Conservation (phyloP, 2,888 invertebrate genomes). For the Oscheius sp. region DNA sequence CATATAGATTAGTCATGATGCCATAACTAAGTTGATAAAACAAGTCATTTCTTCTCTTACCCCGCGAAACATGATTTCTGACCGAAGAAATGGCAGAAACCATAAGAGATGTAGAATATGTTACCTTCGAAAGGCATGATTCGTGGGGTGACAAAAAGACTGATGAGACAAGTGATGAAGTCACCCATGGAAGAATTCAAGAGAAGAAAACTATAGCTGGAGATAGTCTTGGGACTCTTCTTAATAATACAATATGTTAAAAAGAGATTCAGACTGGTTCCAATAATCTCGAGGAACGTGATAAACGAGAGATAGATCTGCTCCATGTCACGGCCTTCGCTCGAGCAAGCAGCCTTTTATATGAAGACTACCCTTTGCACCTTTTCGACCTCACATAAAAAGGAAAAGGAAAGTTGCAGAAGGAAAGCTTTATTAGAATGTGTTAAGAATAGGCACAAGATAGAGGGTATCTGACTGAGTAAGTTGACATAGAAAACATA, state of each 20-base stretch:
- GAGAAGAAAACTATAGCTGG: neutral
- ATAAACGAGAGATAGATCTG: neutral
- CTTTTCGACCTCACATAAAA: too few relatives aligned
- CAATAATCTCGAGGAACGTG: neutral
- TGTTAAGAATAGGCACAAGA: slow-evolving; percentile 9
- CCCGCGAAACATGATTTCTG: neutral
- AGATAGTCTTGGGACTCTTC: neutral
- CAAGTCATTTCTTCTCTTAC: neutral
- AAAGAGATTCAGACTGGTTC: neutral
- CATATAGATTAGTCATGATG: neutral
- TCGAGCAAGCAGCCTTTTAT: too few relatives aligned
- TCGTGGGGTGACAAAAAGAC: neutral
- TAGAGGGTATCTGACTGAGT: slow-evolving; percentile 2
- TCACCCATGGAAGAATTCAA: neutral
- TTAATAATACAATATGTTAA: slow-evolving; percentile 8
- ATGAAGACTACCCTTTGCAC: neutral
- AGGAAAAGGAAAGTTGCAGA: neutral
- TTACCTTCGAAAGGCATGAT: neutral
- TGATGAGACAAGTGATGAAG: neutral
- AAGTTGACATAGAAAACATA: neutral
- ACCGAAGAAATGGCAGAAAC: neutral
- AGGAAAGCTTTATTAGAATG: slow-evolving; percentile 17
- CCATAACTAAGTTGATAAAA: neutral
- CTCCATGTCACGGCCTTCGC: too few relatives aligned
- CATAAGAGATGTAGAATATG: neutral